Evolutionary conservation across 2,797 vertebrate species (phyloP).

Genomic region (Leuciscus waleckii): DNA sequence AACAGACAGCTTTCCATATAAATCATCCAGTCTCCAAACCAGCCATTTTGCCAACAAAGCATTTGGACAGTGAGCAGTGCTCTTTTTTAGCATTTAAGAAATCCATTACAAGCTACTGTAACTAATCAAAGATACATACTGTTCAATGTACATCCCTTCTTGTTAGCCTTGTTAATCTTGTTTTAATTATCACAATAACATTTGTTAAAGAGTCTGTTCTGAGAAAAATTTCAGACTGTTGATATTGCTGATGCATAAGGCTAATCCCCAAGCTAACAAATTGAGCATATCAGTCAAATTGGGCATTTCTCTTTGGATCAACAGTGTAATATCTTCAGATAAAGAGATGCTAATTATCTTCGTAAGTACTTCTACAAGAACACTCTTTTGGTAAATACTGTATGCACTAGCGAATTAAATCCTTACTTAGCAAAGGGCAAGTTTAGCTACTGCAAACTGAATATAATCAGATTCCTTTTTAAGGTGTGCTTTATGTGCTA

Average conservation of each 20-base stretch:
- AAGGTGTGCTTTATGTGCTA: background rate
- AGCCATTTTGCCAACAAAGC: background rate
- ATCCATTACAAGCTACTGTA: constrained; percentile 2
- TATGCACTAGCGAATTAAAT: background rate
- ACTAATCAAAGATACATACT: background rate
- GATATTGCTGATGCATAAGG: background rate
- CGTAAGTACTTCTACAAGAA: background rate
- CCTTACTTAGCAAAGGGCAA: background rate
- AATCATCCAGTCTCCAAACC: constrained; percentile 1
- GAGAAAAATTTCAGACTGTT: background rate
- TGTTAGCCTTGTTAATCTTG: constrained; percentile 2
- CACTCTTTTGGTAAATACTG: background rate
- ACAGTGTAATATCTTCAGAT: constrained; percentile 5
- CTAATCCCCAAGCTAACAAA: constrained; percentile 25
- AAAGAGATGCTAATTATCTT: background rate
- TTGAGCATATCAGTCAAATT: constrained; percentile 25
- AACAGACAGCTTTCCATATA: constrained; percentile 7
- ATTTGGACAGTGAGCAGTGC: constrained; percentile 47
- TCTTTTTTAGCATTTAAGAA: background rate
- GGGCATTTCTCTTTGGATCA: background rate
- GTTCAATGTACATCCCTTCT: background rate
- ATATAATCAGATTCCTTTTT: background rate
- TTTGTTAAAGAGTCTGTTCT: constrained; percentile 10
- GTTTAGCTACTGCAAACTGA: background rate
- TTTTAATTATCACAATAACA: background rate